Percentiles rank a stretch among this genome's conserved stretches.
Evolutionary conservation across 2,888 invertebrate species (phyloP).

Genomic region (Artemia sinica): DNA sequence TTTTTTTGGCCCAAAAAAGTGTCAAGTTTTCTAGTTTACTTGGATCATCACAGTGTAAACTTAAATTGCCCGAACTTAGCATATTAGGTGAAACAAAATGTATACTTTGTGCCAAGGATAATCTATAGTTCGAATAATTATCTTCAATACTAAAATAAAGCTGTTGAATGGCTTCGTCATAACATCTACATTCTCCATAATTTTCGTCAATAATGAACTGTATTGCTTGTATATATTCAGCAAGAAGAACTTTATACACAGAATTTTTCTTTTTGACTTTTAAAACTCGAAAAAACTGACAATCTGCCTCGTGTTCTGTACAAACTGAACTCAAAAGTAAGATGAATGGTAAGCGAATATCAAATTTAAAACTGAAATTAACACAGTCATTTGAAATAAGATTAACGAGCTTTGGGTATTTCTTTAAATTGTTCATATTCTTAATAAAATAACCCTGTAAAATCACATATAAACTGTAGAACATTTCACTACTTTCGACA

Average conservation of each 20-base stretch:
- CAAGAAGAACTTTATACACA: neutral
- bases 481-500: too few species aligned
- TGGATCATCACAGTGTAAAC: neutral
- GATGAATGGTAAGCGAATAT: too few species aligned
- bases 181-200: neutral
- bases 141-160: constrained; percentile 5
- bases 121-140: neutral
- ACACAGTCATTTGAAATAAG: too few species aligned
- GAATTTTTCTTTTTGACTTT: neutral
- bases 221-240: neutral
- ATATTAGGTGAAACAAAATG: neutral
- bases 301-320: neutral
- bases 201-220: neutral
- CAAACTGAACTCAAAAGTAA: too few species aligned
- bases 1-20: neutral
- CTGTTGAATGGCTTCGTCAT: neutral
- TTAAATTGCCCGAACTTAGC: neutral
- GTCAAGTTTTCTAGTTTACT: neutral
- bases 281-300: constrained; percentile 3
- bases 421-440: too few species aligned
- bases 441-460: too few species aligned
- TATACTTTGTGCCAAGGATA: neutral
- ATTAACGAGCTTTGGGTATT: too few species aligned
- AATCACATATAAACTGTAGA: too few species aligned
- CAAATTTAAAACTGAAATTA: too few species aligned